Evolutionary conservation across 2,113 vertebrate species (phyloP).

Genomic region (Hypomesus transpacificus): DNA sequence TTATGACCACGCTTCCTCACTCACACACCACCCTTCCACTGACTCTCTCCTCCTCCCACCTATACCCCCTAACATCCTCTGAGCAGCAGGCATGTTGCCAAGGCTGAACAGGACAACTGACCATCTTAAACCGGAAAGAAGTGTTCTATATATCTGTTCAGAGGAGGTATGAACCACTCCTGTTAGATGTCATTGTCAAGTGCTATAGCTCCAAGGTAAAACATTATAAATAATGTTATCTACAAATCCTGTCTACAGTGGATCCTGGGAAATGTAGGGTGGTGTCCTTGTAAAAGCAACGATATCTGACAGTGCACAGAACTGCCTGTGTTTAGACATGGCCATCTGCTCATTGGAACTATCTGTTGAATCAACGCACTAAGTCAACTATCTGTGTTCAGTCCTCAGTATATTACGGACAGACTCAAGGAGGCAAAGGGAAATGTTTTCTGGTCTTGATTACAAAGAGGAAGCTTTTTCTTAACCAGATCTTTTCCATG

Average conservation of each 20-base stretch:
- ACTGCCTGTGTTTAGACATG: slow-evolving; percentile 29
- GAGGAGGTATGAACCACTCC: slow-evolving; percentile 5
- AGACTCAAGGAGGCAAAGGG: background rate
- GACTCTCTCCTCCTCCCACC: slow-evolving; percentile 11
- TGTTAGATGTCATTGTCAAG: slow-evolving; percentile 33
- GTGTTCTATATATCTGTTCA: slow-evolving; percentile 33
- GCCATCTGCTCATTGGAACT: slow-evolving; percentile 21
- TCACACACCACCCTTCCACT: slow-evolving; percentile 5
- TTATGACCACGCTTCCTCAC: slow-evolving; percentile 3
- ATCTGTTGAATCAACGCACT: background rate
- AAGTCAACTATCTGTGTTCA: background rate
- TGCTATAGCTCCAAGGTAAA: slow-evolving; percentile 27
- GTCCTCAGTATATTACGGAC: background rate
- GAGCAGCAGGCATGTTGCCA: background rate
- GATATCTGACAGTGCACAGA: slow-evolving; percentile 31
- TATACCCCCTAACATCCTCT: slow-evolving; percentile 15
- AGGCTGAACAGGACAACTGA: background rate
- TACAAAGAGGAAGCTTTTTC: slow-evolving; percentile 2
- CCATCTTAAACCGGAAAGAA: background rate
- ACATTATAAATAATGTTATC: slow-evolving; percentile 6
- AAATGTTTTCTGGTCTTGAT: background rate
- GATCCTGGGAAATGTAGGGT: slow-evolving; percentile 4
- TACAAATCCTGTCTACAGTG: slow-evolving; percentile 23
- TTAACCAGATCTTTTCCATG: background rate
- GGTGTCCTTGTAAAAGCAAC: slow-evolving; percentile 12